Conservation (phyloP, 1,140 invertebrate genomes). For the Gryllus bimaculatus region DNA sequence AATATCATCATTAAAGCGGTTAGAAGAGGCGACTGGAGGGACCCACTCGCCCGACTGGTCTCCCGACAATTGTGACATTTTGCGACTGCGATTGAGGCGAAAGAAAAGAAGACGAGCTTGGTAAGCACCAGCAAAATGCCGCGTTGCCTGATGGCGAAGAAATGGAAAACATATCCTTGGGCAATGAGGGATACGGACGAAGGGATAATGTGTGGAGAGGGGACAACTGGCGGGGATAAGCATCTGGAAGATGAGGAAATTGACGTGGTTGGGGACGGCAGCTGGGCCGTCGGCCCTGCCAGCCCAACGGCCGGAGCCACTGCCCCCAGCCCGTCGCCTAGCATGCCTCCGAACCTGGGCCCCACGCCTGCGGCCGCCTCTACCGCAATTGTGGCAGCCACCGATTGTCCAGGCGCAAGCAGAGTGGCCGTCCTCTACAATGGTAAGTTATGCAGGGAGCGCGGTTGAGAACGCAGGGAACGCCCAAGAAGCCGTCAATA, state of each 20-base stretch:
- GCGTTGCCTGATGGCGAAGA: conserved; percentile 81
- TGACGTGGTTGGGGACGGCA: conserved; percentile 60
- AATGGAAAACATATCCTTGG: conserved; percentile 80
- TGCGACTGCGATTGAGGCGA: neutral
- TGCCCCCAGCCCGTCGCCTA: conserved; percentile 59
- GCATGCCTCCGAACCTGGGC: neutral
- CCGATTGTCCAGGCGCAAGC: neutral
- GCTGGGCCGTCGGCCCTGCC: conserved; percentile 51
- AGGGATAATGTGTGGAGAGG: conserved; percentile 19
- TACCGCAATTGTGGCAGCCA: neutral
- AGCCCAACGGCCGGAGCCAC: conserved; percentile 61
- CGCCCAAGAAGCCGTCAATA: too few relatives aligned
- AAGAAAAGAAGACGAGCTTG: neutral
- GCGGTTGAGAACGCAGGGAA: too few relatives aligned
- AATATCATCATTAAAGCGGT: neutral
- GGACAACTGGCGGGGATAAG: conserved; percentile 23
- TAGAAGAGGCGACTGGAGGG: neutral
- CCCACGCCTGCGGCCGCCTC: conserved; percentile 3
- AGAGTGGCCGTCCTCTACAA: conserved; percentile 45
- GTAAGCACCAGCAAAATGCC: conserved; percentile 46
- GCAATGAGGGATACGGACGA: conserved; percentile 42
- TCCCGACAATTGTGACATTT: neutral
- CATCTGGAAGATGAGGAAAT: conserved; percentile 69
- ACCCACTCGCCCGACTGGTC: neutral
- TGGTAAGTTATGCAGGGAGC: conserved; percentile 38